These are phyloP conservation scores for Tricholaema leucomelas DNA, from an alignment of 2,113 vertebrate species.

Conservation along the genomic window DNA sequence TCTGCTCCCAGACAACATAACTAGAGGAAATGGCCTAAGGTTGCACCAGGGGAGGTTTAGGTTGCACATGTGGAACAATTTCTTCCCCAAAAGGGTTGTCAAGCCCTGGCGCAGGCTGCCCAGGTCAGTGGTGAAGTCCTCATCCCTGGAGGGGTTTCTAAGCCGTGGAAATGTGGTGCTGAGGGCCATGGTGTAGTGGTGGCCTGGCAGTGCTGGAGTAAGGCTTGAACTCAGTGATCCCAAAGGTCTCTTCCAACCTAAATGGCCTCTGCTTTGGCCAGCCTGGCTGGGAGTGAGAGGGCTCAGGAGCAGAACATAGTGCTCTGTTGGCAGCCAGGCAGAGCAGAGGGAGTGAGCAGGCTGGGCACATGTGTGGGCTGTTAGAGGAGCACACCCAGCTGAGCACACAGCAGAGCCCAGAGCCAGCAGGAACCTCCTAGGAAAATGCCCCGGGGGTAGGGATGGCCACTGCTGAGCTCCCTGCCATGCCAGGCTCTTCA, in stretches of 20 bases:
- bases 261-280: background rate
- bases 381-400: background rate
- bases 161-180: background rate
- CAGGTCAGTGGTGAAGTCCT: background rate
- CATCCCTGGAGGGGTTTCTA: background rate
- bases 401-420: background rate
- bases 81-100: background rate
- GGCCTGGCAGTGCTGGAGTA: background rate
- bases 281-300: background rate
- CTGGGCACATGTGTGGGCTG: background rate
- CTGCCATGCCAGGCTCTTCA: background rate
- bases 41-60: too few relatives aligned
- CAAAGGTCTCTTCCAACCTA: background rate
- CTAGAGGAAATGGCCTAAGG: too few relatives aligned
- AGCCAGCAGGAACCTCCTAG: background rate
- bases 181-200: background rate
- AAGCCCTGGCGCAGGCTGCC: background rate
- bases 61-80: background rate
- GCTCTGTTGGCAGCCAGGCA: background rate
- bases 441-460: background rate
- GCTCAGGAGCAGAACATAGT: accelerated
- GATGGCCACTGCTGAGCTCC: background rate
- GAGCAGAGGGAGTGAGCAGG: background rate
- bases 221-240: background rate
- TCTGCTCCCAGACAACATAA: too few relatives aligned